Evolutionary conservation across 1,140 invertebrate species (phyloP).

Genomic region (Zaprionus capensis): DNA sequence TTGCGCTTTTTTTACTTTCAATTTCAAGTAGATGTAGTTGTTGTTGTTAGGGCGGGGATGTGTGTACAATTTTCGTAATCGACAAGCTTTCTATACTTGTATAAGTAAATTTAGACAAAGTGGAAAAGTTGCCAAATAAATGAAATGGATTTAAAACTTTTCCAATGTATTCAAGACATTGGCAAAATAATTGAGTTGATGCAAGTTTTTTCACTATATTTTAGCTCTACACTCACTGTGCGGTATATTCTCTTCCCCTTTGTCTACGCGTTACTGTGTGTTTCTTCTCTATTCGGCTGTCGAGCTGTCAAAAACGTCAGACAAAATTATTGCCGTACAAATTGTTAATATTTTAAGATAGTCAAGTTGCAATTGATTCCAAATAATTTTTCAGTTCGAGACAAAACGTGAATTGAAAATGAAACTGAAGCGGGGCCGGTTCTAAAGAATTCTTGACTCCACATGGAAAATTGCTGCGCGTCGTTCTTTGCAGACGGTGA

Average conservation of each 20-base stretch:
- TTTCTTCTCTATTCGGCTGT: conserved; percentile 33
- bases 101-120: conserved; percentile 36
- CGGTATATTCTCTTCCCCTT: conserved; percentile 38
- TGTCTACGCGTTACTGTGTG: conserved; percentile 48
- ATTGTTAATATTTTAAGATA: conserved; percentile 17
- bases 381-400: conserved; percentile 27
- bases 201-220: conserved; percentile 39
- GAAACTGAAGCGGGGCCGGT: conserved; percentile 40
- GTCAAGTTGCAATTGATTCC: conserved; percentile 23
- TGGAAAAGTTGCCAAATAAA: conserved; percentile 44
- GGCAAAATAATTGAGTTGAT: conserved; percentile 4
- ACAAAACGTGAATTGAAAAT: conserved; percentile 39
- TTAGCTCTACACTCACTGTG: conserved; percentile 28
- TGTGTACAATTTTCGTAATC: conserved; percentile 58
- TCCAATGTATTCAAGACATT: neutral
- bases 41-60: conserved; percentile 44
- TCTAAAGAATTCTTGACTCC: conserved; percentile 38
- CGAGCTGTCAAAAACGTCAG: conserved; percentile 43
- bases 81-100: conserved; percentile 30
- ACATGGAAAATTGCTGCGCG: conserved; percentile 55
- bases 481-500: conserved; percentile 27
- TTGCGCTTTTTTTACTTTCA: conserved; percentile 65
- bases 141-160: neutral
- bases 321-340: conserved; percentile 9
- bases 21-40: conserved; percentile 49